Base-by-base conservation (phyloP, 2,797 vertebrate species). In the Euphonia xanthogaster region DNA sequence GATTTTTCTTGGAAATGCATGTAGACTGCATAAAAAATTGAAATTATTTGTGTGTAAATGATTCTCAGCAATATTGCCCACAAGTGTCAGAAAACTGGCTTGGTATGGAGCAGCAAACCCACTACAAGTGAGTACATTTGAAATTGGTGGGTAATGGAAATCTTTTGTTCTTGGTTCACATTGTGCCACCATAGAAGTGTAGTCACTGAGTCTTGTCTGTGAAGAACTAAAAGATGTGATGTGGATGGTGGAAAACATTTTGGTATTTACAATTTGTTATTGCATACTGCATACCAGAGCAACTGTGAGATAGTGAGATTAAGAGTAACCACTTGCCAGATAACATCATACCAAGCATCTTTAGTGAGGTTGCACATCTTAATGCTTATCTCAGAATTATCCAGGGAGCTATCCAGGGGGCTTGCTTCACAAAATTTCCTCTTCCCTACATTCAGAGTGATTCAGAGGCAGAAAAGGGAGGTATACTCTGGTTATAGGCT, bases 221-320 rank as follows among this genome's bases (percentile, higher is more conserved):
- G 81, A 90, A 83, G 84, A 92, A n/a, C 40, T 54, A 50, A 54
- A 42, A 91, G 25, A 37, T 66, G 77, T 23, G 62, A 90, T 35
- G 40, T 70, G 66, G 58, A 76, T 68, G 12, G 55, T 83, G 45
- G 66, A 90, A 95, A 87, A 61, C 21, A 24, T 86, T 83, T 79
- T 79, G 90, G 91, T 88, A 96, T 95, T 97, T 96, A 93, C 93
- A 95, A 77, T 93, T 97, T 95, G 84, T 93, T 94, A 63, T 79
- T 96, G 97, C 94, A 94, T 96, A 93, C 85, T 96, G 97, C 94
- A 94, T 96, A 93, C 85, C 94, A 93, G 66, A 85, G 42, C 37
- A 95, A 66, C 79, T 58, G 44, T 68, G 92, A 94, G 88, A 90
- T 88, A 84, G 84, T 30, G 79, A 93, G 91, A 95, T 92, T 86